These are phyloP conservation scores for Bolborhynchus lineola DNA, from an alignment of 2,113 vertebrate species.

Conservation along the genomic window DNA sequence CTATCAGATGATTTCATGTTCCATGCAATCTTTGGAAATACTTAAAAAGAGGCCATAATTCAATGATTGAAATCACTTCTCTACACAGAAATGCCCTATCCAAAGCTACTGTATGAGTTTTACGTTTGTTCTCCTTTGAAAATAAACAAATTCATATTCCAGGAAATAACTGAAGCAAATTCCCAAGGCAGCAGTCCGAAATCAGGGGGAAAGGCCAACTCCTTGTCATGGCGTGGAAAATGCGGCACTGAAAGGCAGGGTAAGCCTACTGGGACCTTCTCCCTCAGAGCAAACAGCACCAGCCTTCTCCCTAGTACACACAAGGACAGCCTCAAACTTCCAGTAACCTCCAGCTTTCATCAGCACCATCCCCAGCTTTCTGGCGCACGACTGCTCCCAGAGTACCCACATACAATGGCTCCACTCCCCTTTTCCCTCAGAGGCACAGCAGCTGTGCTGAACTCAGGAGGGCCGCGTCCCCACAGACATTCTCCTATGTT, in stretches of 20 bases:
- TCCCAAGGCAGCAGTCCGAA: slow-evolving; percentile 20
- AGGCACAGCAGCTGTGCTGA: background rate
- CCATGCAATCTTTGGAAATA: background rate
- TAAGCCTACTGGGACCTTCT: background rate
- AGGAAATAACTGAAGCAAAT: slow-evolving; percentile 49
- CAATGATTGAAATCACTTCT: background rate
- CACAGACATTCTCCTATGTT: accelerated
- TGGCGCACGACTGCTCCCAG: accelerated
- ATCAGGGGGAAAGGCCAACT: background rate
- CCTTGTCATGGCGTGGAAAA: accelerated
- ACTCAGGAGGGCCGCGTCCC: background rate
- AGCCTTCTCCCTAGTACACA: accelerated
- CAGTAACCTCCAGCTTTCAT: background rate
- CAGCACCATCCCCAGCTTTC: background rate
- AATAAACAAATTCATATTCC: slow-evolving; percentile 54
- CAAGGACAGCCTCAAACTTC: background rate
- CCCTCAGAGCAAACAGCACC: accelerated
- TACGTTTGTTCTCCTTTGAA: slow-evolving; percentile 48
- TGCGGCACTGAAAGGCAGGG: accelerated
- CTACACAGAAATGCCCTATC: background rate
- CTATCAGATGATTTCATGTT: background rate
- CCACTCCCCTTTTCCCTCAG: accelerated
- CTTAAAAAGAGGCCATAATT: background rate
- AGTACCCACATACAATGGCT: accelerated
- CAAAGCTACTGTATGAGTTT: background rate